A percentile compares a stretch with the other conserved stretches of the same genome.
Conservation (phyloP, 2,113 vertebrate genomes). For the Labrus mixtus region DNA sequence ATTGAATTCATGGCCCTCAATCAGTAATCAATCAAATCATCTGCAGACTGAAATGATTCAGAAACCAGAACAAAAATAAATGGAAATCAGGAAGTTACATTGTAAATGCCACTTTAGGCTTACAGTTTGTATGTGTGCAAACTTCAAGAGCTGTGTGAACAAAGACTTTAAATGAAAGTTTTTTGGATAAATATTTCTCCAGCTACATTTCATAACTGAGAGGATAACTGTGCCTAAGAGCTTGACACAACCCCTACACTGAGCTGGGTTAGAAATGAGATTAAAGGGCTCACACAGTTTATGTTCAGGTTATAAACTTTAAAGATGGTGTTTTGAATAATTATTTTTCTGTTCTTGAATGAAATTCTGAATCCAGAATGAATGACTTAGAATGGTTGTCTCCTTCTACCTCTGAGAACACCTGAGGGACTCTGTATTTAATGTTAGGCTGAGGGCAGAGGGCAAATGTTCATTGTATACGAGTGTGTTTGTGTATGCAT, state of each 20-base stretch:
- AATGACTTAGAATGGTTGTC: slow-evolving; percentile 35
- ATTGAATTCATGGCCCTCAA: too few relatives aligned
- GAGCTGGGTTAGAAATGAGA: background rate
- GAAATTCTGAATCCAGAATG: slow-evolving; percentile 18
- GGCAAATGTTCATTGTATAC: slow-evolving; percentile 57
- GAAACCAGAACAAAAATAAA: too few relatives aligned
- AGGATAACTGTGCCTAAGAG: background rate
- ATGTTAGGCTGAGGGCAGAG: slow-evolving; percentile 37
- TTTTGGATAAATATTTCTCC: slow-evolving; percentile 25
- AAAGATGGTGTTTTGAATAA: background rate
- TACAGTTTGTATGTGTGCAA: background rate
- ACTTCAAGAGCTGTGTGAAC: background rate
- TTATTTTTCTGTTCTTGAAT: slow-evolving; percentile 6
- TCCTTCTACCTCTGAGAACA: slow-evolving; percentile 3
- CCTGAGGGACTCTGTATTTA: slow-evolving; percentile 37
- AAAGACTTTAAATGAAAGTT: slow-evolving; percentile 21
- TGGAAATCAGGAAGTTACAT: background rate
- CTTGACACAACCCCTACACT: background rate
- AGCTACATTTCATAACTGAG: background rate
- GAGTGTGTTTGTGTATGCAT: slow-evolving; percentile 21
- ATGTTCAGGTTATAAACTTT: slow-evolving; percentile 1
- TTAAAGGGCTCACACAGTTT: slow-evolving; percentile 1
- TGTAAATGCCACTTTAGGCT: background rate
- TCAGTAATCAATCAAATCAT: too few relatives aligned
- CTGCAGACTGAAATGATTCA: too few relatives aligned